Conservation (phyloP, 2,797 vertebrate genomes). For the Gallirallus australis region DNA sequence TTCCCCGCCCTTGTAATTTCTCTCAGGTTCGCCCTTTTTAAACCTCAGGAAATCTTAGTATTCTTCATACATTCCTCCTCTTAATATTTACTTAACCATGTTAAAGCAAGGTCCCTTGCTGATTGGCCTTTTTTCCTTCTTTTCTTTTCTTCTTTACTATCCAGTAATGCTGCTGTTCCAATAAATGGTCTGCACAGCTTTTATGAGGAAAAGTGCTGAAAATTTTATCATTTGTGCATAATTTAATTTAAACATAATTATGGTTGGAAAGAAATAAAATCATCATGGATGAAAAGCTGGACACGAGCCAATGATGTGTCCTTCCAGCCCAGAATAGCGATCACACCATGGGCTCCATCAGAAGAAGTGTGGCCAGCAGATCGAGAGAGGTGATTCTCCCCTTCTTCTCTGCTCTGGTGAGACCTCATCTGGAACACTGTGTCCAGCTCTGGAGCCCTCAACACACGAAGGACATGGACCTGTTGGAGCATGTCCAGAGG, state of each 20-base stretch:
- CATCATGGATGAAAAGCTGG: no score
- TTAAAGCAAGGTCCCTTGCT: not conserved
- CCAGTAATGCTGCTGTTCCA: not conserved
- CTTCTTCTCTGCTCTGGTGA: no score
- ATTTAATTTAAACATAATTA: not conserved
- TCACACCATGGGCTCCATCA: no score
- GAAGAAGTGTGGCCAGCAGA: no score
- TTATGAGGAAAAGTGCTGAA: not conserved
- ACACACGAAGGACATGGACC: no score
- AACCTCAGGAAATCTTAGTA: accelerated
- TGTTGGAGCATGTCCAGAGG: no score
- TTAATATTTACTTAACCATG: not conserved
- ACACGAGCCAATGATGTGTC: no score
- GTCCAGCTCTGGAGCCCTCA: no score
- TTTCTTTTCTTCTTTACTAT: not conserved
- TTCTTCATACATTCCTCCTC: accelerated
- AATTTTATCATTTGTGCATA: not conserved
- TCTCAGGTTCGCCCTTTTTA: not conserved
- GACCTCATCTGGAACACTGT: no score
- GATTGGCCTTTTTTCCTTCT: not conserved
- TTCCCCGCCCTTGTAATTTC: accelerated
- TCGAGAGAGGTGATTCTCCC: no score
- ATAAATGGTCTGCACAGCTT: not conserved
- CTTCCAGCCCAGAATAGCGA: no score
- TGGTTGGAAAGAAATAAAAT: not conserved